Conservation (phyloP, 2,888 invertebrate species). For the Rhopalosiphum nymphaeae region DNA sequence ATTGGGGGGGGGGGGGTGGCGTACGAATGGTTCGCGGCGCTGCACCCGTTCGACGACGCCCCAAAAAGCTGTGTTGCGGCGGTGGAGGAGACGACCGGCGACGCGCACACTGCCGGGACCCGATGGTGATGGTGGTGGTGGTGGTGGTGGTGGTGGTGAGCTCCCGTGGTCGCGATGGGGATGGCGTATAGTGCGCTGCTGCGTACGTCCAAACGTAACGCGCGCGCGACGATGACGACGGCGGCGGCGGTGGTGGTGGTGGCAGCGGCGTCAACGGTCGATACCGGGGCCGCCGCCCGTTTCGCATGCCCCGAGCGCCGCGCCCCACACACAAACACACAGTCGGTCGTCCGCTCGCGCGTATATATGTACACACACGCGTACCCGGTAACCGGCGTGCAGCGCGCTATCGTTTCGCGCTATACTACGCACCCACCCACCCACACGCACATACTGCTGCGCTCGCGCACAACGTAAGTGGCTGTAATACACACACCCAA, state of each 20-base stretch:
- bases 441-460: not conserved
- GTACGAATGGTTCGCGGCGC: not conserved
- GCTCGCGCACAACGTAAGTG: constrained; percentile 18
- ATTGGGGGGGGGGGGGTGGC: not conserved
- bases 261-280: constrained; percentile 35
- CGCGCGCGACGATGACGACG: not conserved
- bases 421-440: constrained; percentile 1
- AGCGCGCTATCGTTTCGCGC: constrained; percentile 21
- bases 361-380: no score
- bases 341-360: not conserved
- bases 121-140: not conserved
- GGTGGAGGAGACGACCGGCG: not conserved
- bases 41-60: constrained; percentile 35
- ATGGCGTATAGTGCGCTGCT: not conserved
- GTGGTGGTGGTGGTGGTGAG: not conserved
- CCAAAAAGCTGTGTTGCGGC: not conserved
- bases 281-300: constrained; percentile 48
- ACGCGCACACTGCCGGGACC: constrained; percentile 14
- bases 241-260: not conserved
- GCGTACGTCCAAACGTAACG: constrained; percentile 44
- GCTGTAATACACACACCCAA: not conserved
- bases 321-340: constrained; percentile 30
- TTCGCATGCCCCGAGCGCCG: constrained; percentile 60
- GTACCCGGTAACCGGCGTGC: constrained; percentile 54
- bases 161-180: not conserved